Evolutionary conservation across 2,113 vertebrate species (phyloP), one percentile per base, ranked within the genome.

Genomic region (Anoura caudifer): DNA sequence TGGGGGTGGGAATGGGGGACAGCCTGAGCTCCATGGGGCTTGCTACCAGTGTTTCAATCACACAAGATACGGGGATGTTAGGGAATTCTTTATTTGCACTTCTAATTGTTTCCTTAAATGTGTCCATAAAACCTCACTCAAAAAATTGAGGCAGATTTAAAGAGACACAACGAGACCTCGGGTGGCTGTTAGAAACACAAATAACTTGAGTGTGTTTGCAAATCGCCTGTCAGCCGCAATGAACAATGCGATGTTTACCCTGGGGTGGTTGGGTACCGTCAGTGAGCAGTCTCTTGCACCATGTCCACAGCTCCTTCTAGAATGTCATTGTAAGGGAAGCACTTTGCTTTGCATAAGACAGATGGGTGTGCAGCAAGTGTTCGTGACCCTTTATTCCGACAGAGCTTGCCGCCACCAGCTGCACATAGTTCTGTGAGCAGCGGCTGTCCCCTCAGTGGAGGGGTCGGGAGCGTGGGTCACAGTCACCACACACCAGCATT

Each of bases 341-440:
- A 14, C 92, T 70, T 50, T 91, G 92, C 97, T n/a, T 83, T 94
- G 89, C 84, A 24, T 91, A 50, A 87, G 1, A 31, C 97, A 98
- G 97, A 98, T 87, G 95, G 98, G 97, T 92, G 81, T 83, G 82
- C 89, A 81, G 95, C 73, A 67, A 97, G 94, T 31, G 91, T 94
- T 93, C 96, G 86, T 73, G 75, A 70, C 97, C 22, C 9, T 93
- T 97, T 95, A 88, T 45, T 81, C 97, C 63, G 59, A 63, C 94
- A 65, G 2, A 95, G 93, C 76, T 70, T 91, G 61, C 93, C 90
- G 52, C 95, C 36, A 1, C 86, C 81, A 97, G 90, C 94, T 97
- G 85, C 5, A 8, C 97, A 90, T 95, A 93, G 93, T 97, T 95
- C 89, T 11, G 24, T 87, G 96, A 93, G 93, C 77, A 94, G 85